Conservation (phyloP, 2,888 invertebrate species). For the Tiliacea citrago region DNA sequence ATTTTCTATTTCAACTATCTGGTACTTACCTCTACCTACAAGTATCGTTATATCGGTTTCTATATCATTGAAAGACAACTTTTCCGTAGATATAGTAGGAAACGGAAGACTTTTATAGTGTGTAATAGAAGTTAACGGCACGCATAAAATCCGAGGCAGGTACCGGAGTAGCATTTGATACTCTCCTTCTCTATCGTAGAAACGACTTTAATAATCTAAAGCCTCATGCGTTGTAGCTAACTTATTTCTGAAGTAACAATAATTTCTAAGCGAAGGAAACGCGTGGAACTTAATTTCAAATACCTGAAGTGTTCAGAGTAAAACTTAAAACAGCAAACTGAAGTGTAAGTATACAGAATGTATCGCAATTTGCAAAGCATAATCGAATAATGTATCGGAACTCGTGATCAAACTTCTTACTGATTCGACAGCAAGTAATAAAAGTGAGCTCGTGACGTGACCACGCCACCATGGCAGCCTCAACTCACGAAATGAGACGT, state of each 20-base stretch:
- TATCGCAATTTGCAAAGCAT: constrained; percentile 41
- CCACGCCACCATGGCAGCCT: constrained; percentile 56
- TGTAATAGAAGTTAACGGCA: constrained; percentile 84
- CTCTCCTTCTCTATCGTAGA: constrained; percentile 60
- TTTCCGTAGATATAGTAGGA: constrained; percentile 73
- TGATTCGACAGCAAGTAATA: constrained; percentile 72
- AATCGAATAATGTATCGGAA: constrained; percentile 47
- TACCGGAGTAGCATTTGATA: constrained; percentile 67
- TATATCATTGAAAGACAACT: constrained; percentile 71
- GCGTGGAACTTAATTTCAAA: constrained; percentile 19
- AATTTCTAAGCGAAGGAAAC: constrained; percentile 10
- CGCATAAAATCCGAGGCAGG: constrained; percentile 80
- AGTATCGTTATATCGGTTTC: constrained; percentile 40
- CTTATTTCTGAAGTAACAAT: constrained; percentile 21
- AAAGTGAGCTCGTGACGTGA: constrained; percentile 75
- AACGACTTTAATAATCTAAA: constrained; percentile 66
- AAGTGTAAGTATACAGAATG: constrained; percentile 13
- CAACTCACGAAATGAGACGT: constrained; percentile 72
- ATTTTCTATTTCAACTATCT: neutral
- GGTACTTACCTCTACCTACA: neutral
- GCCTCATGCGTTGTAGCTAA: constrained; percentile 27
- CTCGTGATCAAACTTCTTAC: constrained; percentile 54
- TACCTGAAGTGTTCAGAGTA: neutral
- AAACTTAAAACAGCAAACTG: constrained; percentile 16
- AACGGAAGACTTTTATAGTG: constrained; percentile 82